phyloP scores from a whole-genome alignment of 23 tunicate species.

The Clavelina lepadiformis region DNA sequence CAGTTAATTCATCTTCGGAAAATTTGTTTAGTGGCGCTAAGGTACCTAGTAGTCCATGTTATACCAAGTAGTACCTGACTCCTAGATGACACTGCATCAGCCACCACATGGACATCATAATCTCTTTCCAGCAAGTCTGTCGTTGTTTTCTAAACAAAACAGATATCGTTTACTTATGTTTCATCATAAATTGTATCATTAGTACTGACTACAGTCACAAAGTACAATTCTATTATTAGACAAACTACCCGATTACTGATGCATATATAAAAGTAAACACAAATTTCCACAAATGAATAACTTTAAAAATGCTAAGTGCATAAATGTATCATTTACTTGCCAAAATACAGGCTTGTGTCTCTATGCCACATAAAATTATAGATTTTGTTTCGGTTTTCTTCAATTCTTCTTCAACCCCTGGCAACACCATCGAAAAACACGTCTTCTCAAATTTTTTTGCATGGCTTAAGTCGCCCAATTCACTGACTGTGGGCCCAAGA shows the following conservation, averaged over 20 bases:
- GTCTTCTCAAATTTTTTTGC: constrained; percentile 89
- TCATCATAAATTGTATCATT: too few species aligned
- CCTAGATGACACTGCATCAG: constrained; percentile 92
- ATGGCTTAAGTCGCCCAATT: constrained; percentile 74
- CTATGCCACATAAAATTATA: constrained; percentile 80
- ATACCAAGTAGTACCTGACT: too few species aligned
- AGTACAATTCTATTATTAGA: too few species aligned
- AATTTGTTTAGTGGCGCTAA: too few species aligned
- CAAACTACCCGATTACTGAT: background rate
- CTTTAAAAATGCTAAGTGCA: too few species aligned
- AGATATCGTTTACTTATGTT: too few species aligned
- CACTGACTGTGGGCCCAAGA: constrained; percentile 83
- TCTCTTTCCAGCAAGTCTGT: constrained; percentile 65
- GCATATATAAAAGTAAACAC: background rate
- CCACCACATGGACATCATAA: constrained; percentile 90
- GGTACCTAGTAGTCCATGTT: too few species aligned
- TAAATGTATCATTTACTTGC: constrained; percentile 16
- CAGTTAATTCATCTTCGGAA: too few species aligned
- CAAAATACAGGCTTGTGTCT: constrained; percentile 95
- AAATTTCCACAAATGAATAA: background rate
- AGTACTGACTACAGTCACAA: too few species aligned
- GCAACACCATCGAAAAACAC: constrained; percentile 82
- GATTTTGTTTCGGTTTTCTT: constrained; percentile 43
- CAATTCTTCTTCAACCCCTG: constrained; percentile 50
- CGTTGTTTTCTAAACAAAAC: constrained; percentile 44